Conservation (phyloP, 2,797 vertebrate genomes). For the Echeneis naucrates region DNA sequence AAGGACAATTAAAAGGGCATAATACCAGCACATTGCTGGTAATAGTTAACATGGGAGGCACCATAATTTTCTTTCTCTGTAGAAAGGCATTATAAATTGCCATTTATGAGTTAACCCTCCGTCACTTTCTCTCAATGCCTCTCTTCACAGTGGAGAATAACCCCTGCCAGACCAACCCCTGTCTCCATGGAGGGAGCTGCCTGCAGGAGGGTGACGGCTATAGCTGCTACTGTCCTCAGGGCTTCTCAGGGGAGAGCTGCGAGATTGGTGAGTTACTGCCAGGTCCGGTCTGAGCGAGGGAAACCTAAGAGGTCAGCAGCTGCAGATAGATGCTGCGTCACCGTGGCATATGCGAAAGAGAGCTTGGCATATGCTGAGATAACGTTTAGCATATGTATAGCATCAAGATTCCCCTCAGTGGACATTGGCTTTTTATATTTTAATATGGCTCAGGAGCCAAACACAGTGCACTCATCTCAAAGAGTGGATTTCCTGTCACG, state of each 20-base stretch:
- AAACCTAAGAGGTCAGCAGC: slow-evolving; percentile 60
- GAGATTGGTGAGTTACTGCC: slow-evolving; percentile 91
- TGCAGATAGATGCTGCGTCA: slow-evolving; percentile 32
- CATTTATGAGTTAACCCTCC: slow-evolving; percentile 26
- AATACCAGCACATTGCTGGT: slow-evolving; percentile 16
- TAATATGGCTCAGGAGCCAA: slow-evolving; percentile 15
- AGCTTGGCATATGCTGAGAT: slow-evolving; percentile 42
- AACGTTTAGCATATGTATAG: slow-evolving; percentile 45
- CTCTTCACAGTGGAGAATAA: slow-evolving; percentile 80
- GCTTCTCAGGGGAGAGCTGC: slow-evolving; percentile 95
- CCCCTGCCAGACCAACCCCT: slow-evolving; percentile 93
- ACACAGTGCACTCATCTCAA: slow-evolving; percentile 15
- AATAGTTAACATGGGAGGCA: slow-evolving; percentile 21
- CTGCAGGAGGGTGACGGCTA: slow-evolving; percentile 88
- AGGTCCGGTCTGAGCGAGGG: slow-evolving; percentile 31
- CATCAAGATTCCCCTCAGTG: slow-evolving; percentile 6
- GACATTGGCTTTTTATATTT: slow-evolving; percentile 23
- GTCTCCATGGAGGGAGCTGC: slow-evolving; percentile 94
- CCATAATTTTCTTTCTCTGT: slow-evolving; percentile 30
- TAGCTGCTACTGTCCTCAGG: slow-evolving; percentile 92
- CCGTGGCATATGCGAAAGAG: slow-evolving; percentile 24
- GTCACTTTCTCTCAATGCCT: background rate
- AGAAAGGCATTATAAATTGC: slow-evolving; percentile 36
- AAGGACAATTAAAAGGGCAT: slow-evolving; percentile 16
- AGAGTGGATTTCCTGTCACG: slow-evolving; percentile 35